Evolutionary conservation across 2,888 invertebrate species (phyloP).

Genomic region (Acanthosoma haemorrhoidale): DNA sequence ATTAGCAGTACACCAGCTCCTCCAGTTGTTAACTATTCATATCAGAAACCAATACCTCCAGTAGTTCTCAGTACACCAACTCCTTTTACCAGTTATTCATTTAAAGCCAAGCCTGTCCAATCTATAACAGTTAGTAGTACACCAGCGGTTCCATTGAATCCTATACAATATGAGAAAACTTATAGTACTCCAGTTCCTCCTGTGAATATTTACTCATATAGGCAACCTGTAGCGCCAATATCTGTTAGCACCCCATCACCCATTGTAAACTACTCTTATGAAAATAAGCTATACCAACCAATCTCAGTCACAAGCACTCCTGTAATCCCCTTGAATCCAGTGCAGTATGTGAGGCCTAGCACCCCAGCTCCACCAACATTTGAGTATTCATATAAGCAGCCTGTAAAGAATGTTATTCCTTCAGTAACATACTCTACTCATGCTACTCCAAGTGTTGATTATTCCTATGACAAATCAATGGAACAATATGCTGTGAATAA

Average conservation of each 20-base stretch:
- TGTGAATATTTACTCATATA: slow-evolving; percentile 19
- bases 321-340: slow-evolving; percentile 38
- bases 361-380: slow-evolving; percentile 19
- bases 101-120: slow-evolving; percentile 12
- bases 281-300: slow-evolving; percentile 17
- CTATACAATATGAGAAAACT: slow-evolving; percentile 33
- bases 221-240: slow-evolving; percentile 17
- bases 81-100: slow-evolving; percentile 8
- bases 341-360: slow-evolving; percentile 30
- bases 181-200: slow-evolving; percentile 16
- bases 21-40: background rate
- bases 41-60: background rate
- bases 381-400: slow-evolving; percentile 33
- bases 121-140: slow-evolving; percentile 36
- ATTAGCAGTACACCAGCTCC: slow-evolving; percentile 17
- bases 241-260: slow-evolving; percentile 29
- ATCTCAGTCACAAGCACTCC: slow-evolving; percentile 37
- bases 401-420: background rate
- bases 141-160: slow-evolving; percentile 39
- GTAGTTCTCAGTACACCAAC: background rate
- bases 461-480: background rate
- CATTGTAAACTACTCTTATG: slow-evolving; percentile 10
- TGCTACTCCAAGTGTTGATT: slow-evolving; percentile 5
- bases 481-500: background rate
- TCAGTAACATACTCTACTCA: background rate